Evolutionary conservation across 2,888 invertebrate genomes (phyloP).

Genomic region (Diadegma fenestrale): DNA sequence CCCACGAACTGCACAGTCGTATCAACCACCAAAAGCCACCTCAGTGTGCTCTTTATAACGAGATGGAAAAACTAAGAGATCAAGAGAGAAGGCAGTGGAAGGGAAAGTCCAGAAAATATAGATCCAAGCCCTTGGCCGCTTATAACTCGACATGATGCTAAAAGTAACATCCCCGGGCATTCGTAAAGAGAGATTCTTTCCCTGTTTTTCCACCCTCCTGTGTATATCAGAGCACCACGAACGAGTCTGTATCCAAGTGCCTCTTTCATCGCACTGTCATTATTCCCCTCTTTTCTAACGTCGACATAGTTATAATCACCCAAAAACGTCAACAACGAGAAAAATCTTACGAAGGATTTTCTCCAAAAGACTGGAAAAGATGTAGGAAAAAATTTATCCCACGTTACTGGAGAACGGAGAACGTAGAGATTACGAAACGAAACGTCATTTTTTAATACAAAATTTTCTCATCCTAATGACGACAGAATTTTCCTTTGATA

Average conservation of each 20-base stretch:
- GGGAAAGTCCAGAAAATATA: conserved; percentile 25
- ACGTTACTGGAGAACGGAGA: not conserved
- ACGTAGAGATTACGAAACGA: not conserved
- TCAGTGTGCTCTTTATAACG: not conserved
- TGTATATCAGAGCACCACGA: conserved; percentile 24
- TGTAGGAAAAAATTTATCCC: not conserved
- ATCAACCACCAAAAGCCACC: conserved; percentile 34
- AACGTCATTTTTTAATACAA: not conserved
- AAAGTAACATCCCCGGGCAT: conserved; percentile 44
- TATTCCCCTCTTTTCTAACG: conserved; percentile 26
- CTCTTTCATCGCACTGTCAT: conserved; percentile 17
- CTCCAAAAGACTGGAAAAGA: conserved; percentile 5
- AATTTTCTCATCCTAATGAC: not conserved
- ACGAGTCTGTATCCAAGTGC: conserved; percentile 55
- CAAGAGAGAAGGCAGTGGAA: not conserved
- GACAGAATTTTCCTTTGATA: not conserved
- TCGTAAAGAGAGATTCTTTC: conserved; percentile 7
- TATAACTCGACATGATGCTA: conserved; percentile 62
- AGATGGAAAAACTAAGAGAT: not conserved
- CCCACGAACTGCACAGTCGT: conserved; percentile 46
- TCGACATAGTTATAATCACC: conserved; percentile 56
- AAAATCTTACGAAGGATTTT: conserved; percentile 4
- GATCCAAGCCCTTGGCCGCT: conserved; percentile 50
- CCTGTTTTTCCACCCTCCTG: conserved; percentile 15
- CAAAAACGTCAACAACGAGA: conserved; percentile 32